phyloP scores from a whole-genome alignment of 1,140 invertebrate species.

The Drosophila leontia region DNA sequence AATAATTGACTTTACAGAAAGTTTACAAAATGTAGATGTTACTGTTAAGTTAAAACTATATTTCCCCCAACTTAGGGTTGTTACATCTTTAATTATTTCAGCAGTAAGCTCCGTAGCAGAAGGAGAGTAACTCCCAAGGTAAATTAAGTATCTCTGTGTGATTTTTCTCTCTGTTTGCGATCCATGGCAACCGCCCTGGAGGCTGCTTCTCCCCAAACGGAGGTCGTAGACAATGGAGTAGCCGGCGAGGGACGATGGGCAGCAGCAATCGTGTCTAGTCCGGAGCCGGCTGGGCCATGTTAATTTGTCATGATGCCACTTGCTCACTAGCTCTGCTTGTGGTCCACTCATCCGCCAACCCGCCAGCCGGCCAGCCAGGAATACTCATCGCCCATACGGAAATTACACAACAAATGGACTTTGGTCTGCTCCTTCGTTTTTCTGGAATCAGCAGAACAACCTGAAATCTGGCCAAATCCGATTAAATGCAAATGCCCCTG shows the following conservation, averaged over 20 bases:
- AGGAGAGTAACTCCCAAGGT: not conserved
- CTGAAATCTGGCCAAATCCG: conserved; percentile 80
- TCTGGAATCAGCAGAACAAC: conserved; percentile 58
- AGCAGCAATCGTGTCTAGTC: conserved; percentile 36
- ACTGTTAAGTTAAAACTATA: not conserved
- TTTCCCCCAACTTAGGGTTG: not conserved
- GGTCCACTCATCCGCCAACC: conserved; percentile 45
- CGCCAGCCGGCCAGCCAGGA: conserved; percentile 18
- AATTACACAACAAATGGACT: conserved; percentile 79
- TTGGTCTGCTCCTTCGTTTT: conserved; percentile 43
- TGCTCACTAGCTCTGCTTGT: conserved; percentile 54
- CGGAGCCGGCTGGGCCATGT: conserved; percentile 63
- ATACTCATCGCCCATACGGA: conserved; percentile 29
- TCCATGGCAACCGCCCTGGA: conserved; percentile 12
- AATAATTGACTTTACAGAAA: not conserved
- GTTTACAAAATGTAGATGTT: not conserved
- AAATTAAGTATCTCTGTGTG: conserved; percentile 5
- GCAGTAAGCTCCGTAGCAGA: not conserved
- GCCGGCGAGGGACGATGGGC: conserved; percentile 10
- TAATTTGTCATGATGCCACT: conserved; percentile 80
- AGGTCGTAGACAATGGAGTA: conserved; percentile 16
- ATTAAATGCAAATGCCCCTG: conserved; percentile 77
- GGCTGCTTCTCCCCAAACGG: not conserved
- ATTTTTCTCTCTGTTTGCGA: not conserved
- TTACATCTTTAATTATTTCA: not conserved